phyloP scores from a whole-genome alignment of 2,888 invertebrate species.

The Strigamia maritima region DNA sequence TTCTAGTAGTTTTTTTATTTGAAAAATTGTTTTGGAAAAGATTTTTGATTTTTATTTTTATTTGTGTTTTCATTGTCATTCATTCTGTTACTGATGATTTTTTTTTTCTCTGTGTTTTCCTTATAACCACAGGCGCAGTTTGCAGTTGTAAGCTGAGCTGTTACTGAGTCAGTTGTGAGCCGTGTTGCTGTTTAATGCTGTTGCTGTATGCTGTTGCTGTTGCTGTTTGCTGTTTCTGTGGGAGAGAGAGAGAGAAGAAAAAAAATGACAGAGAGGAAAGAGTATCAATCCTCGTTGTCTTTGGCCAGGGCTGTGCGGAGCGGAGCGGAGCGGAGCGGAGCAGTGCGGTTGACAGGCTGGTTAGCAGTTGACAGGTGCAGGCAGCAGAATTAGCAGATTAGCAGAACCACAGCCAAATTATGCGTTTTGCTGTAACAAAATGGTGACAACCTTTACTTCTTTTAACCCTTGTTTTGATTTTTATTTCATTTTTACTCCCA shows the following conservation, averaged over 20 bases:
- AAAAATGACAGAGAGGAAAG: not conserved
- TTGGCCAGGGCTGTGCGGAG: not conserved
- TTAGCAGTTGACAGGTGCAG: too few species aligned
- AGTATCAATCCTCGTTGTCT: not conserved
- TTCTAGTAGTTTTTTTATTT: not conserved
- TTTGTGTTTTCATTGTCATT: not conserved
- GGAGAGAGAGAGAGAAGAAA: too few species aligned
- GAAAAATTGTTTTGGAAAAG: not conserved
- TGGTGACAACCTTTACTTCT: not conserved
- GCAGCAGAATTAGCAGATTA: too few species aligned
- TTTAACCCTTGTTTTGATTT: not conserved
- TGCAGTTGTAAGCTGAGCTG: slow-evolving; percentile 39
- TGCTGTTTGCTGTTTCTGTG: too few species aligned
- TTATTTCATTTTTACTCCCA: not conserved
- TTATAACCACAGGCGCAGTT: slow-evolving; percentile 41
- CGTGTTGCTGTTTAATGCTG: slow-evolving; percentile 7
- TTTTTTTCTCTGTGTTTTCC: slow-evolving; percentile 42
- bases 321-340: not conserved
- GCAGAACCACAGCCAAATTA: not conserved
- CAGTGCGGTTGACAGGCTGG: not conserved
- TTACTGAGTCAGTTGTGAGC: slow-evolving; percentile 37
- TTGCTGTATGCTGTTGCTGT: slow-evolving; percentile 18
- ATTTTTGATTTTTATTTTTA: not conserved
- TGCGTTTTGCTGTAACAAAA: not conserved
- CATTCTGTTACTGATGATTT: slow-evolving; percentile 37